Conservation (phyloP, 1,140 invertebrate species). For the Triops cancriformis region DNA sequence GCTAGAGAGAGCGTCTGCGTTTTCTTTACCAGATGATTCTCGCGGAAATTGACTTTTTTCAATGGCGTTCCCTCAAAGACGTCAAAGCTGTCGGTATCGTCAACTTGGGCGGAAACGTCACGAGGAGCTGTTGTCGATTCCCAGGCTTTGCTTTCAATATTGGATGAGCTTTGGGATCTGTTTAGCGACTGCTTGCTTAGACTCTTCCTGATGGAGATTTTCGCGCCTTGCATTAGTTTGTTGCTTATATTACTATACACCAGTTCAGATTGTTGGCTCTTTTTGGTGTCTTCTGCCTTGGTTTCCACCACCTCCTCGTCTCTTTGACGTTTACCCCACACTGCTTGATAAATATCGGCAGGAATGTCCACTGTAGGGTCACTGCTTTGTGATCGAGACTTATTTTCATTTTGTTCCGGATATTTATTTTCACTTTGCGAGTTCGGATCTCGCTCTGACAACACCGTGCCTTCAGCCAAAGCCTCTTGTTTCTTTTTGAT, state of each 20-base stretch:
- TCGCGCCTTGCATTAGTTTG: slow-evolving; percentile 25
- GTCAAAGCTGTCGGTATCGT: background rate
- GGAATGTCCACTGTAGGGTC: background rate
- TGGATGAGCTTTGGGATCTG: slow-evolving; percentile 1
- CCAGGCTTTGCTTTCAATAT: background rate
- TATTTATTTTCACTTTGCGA: slow-evolving; percentile 31
- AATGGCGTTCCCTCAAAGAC: background rate
- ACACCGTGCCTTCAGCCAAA: background rate
- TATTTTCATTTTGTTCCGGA: slow-evolving; percentile 27
- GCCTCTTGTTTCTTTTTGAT: slow-evolving; percentile 45
- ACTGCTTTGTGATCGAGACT: slow-evolving; percentile 14
- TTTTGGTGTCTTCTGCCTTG: slow-evolving; percentile 3
- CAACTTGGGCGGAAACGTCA: background rate
- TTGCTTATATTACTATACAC: slow-evolving; percentile 16
- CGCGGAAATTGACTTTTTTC: background rate
- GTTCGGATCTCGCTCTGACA: slow-evolving; percentile 18
- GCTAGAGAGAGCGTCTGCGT: background rate
- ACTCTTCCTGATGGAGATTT: slow-evolving; percentile 21
- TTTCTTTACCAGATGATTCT: background rate
- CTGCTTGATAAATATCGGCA: background rate
- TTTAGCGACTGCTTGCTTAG: background rate
- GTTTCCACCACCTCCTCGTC: background rate
- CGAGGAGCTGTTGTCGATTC: background rate
- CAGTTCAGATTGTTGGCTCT: background rate
- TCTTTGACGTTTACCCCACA: slow-evolving; percentile 21